Base-by-base conservation (phyloP, 2,888 invertebrate genomes). In the Polia nebulosa region DNA sequence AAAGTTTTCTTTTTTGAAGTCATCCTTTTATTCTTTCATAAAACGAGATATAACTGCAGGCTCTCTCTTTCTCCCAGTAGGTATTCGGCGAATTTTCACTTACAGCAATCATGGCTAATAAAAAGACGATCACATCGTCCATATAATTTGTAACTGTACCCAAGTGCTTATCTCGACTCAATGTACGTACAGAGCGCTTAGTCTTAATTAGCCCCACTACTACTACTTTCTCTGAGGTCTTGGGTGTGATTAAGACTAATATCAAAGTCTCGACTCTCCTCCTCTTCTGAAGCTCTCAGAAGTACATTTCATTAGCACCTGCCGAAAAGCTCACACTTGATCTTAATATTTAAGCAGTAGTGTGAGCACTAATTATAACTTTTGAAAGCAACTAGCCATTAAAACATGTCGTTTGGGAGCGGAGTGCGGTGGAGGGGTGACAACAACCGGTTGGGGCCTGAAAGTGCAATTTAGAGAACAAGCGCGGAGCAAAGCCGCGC, bases 391-490 rank as follows among this genome's bases (percentile, higher is more conserved):
- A 80, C 63, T 63, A 75, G 44, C 56, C 53, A 52, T 76, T 66
- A 65, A 55, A 66, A 45, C 63, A 52, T 56, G 39, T 73, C 51
- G 62, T 74, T 66, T 65, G 36, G 17, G 34, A 49, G 20, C 34
- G 39, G 17, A 34, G 32, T 52, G 45, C 55, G 45, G 51, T 34
- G 47, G 47, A 72, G 73, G 68, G 61, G 69, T 60, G 52, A 81
- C 74, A 85, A 81, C 73, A 81, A 76, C 82, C 71, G 65, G 77
- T 73, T 45, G 60, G 72, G 64, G 63, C 60, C 77, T 82, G 79
- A 73, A 76, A 81, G 75, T 77, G 78, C 83, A 81, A 83, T 81
- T 76, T 82, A 73, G 79, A 68, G 83, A 78, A 78, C 77, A 72
- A 72, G 78, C 73, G 69, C 47, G 55, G 32, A 64, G 67, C 49